These are phyloP conservation scores for Lontra canadensis DNA, from an alignment of 2,113 vertebrate genomes.

Conservation along the genomic window DNA sequence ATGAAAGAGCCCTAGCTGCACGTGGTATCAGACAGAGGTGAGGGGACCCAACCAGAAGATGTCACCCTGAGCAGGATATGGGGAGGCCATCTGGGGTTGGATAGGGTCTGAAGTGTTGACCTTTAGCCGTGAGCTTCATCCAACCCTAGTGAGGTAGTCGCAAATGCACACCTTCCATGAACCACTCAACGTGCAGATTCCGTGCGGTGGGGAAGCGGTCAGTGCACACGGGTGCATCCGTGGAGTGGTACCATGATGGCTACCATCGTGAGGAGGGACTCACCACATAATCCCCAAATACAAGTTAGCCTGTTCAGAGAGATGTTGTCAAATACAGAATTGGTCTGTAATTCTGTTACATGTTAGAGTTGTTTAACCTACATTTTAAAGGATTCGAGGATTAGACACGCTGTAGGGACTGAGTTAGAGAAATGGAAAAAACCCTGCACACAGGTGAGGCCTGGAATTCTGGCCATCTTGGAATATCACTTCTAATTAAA, in stretches of 20 bases:
- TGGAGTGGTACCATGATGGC: neutral
- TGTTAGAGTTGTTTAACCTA: neutral
- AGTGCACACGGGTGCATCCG: fast-evolving
- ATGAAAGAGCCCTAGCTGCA: neutral
- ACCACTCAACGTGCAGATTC: no score
- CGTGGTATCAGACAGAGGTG: neutral
- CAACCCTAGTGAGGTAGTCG: neutral
- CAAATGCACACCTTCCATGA: neutral
- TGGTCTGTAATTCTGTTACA: neutral
- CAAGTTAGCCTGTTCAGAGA: neutral
- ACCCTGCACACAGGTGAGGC: neutral
- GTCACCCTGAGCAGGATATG: neutral
- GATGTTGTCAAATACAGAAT: neutral
- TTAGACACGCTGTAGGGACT: neutral
- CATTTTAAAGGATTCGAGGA: neutral
- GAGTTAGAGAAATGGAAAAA: neutral
- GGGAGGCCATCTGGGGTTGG: neutral
- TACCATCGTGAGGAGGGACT: neutral
- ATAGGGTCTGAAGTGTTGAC: neutral
- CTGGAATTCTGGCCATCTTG: neutral
- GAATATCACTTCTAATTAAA: neutral
- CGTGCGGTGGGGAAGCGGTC: neutral
- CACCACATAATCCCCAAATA: neutral
- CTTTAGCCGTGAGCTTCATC: neutral
- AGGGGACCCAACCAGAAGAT: neutral